Evolutionary conservation across 2,888 invertebrate species (phyloP), one percentile per base, ranked within the genome.

Genomic region (Xestia rhomboidea): DNA sequence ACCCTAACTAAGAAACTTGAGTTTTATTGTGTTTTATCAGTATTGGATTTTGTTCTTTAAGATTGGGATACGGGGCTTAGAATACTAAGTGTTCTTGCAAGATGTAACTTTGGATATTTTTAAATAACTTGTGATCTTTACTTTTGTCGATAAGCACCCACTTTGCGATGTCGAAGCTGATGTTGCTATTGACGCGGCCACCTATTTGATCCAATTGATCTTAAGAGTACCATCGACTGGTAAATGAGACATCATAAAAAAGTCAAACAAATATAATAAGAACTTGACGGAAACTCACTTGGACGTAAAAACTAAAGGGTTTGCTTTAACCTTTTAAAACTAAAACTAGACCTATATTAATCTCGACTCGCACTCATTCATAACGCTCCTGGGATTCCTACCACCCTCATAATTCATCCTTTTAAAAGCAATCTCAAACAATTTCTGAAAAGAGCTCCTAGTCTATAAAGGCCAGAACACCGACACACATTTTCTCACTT

Each of bases 351-450:
- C 38, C 54, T 57, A 60, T 51, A 75, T 75, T 75, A 74, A 84
- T 70, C 44, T 67, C 46, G 0, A 15, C 44, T 49, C 24, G 2
- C 15, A 41, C 60, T 69, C 46, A 74, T 85, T 86, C 54, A 68
- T 72, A 51, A 66, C 62, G 30, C 73, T 66, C 66, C 30, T 34
- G 64, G 51, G 66, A 82, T 74, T 77, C 34, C 72, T 64, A 34
- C 24, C 3, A 72, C 72, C 83, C 83, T 86, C 72, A 78, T 84
- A 82, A 57, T 67, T 84, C 67, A 78, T 77, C 72, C 66, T 78
- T 82, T 84, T 82, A 86, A 75, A 68, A 64, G 64, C 60, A 71
- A 85, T 74, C 74, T 66, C 66, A 73, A 75, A 84, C 67, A 82
- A 82, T 78, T 82, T 74, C 57, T 49, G 67, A 38, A 24, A 30